Conservation (phyloP, 2,113 vertebrate genomes). For the Phodopus roborovskii region DNA sequence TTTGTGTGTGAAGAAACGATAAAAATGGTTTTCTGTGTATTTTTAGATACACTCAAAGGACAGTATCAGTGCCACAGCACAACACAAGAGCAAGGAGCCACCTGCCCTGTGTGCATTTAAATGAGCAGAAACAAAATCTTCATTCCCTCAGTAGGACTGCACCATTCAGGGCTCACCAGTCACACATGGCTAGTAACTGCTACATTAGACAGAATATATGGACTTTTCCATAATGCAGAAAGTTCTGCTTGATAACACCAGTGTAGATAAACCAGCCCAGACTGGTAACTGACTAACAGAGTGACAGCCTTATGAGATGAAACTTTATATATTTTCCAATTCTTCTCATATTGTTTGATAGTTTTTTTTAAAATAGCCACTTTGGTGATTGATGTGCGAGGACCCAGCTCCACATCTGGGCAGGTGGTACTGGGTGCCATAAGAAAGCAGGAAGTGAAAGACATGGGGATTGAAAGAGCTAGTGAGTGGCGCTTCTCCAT, state of each 20-base stretch:
- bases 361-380: background rate
- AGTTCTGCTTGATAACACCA: background rate
- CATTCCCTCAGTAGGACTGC: background rate
- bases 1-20: background rate
- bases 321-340: background rate
- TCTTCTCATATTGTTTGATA: background rate
- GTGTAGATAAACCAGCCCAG: background rate
- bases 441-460: background rate
- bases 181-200: background rate
- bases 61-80: background rate
- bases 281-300: background rate
- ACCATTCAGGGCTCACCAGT: background rate
- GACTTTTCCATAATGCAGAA: background rate
- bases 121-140: background rate
- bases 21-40: background rate
- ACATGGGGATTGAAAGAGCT: background rate
- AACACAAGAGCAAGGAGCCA: background rate
- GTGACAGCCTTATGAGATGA: background rate
- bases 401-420: background rate
- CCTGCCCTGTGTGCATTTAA: background rate
- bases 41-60: background rate
- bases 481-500: rapidly evolving
- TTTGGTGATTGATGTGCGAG: background rate
- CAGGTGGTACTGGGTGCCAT: background rate
- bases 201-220: rapidly evolving